Evolutionary conservation across 2,113 vertebrate species (phyloP).

Genomic region (Labeo catla): DNA sequence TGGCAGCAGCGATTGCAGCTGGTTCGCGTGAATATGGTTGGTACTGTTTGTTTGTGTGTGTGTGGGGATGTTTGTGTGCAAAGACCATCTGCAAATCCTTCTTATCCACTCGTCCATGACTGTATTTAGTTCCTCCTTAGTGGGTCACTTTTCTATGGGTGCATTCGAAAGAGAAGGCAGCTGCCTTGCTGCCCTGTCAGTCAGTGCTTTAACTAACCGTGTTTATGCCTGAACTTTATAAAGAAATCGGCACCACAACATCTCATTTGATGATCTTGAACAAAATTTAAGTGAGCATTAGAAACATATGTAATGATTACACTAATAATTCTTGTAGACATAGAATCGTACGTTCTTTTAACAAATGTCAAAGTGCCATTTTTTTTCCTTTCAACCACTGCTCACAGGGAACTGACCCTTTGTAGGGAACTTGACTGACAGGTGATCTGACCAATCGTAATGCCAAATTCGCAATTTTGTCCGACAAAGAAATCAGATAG

Average conservation of each 20-base stretch:
- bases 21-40: conserved; percentile 4
- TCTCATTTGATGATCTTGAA: background rate
- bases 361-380: background rate
- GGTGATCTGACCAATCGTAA: no score
- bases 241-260: background rate
- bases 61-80: conserved; percentile 22
- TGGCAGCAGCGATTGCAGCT: conserved; percentile 39
- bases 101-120: conserved; percentile 25
- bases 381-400: conserved; percentile 3
- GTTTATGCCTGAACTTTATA: background rate
- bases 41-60: conserved; percentile 3
- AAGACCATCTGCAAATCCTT: conserved; percentile 44
- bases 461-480: no score
- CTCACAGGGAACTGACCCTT: background rate
- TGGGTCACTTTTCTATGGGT: background rate
- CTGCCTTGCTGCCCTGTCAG: background rate
- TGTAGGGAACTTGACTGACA: no score
- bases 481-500: no score
- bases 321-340: background rate
- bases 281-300: background rate
- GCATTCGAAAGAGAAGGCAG: background rate
- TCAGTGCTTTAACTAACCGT: background rate
- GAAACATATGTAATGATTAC: background rate
- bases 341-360: no score
- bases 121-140: conserved; percentile 40